Percentiles rank a stretch among this genome's conserved stretches.
These are phyloP conservation scores for Drosophila parthenogenetica DNA, from an alignment of 2,888 invertebrate genomes.

Conservation along the genomic window DNA sequence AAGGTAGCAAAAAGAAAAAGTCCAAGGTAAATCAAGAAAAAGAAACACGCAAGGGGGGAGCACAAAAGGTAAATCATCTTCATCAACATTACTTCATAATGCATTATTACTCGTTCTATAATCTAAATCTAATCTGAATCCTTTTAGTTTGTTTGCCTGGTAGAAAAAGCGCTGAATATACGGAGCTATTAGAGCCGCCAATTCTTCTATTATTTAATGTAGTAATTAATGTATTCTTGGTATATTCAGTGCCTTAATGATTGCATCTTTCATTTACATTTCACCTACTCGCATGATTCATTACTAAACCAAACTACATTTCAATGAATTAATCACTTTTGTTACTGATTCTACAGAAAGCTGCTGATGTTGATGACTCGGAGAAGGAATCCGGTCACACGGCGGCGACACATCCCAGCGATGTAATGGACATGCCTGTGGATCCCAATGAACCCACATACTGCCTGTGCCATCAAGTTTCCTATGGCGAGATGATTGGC, in stretches of 20 bases:
- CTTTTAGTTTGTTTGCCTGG: conserved; percentile 42
- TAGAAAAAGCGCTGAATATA: conserved; percentile 26
- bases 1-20: conserved; percentile 85
- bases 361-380: conserved; percentile 85
- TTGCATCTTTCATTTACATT: conserved; percentile 54
- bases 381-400: conserved; percentile 86
- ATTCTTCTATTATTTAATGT: background rate
- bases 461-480: conserved; percentile 98
- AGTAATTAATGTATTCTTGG: background rate
- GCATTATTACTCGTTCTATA: conserved; percentile 20
- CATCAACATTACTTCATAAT: conserved; percentile 49
- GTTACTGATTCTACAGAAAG: conserved; percentile 72
- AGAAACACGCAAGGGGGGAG: conserved; percentile 85
- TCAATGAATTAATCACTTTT: background rate
- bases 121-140: conserved; percentile 3
- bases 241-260: conserved; percentile 26
- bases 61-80: conserved; percentile 85
- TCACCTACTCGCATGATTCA: conserved; percentile 51
- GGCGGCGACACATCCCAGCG: conserved; percentile 91
- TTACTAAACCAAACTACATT: background rate
- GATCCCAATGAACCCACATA: conserved; percentile 99
- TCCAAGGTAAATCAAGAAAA: conserved; percentile 86
- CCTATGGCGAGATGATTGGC: conserved; percentile 97
- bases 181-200: background rate
- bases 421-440: conserved; percentile 95